phyloP scores from a whole-genome alignment of 2,113 vertebrate species.

The Cairina moschata region DNA sequence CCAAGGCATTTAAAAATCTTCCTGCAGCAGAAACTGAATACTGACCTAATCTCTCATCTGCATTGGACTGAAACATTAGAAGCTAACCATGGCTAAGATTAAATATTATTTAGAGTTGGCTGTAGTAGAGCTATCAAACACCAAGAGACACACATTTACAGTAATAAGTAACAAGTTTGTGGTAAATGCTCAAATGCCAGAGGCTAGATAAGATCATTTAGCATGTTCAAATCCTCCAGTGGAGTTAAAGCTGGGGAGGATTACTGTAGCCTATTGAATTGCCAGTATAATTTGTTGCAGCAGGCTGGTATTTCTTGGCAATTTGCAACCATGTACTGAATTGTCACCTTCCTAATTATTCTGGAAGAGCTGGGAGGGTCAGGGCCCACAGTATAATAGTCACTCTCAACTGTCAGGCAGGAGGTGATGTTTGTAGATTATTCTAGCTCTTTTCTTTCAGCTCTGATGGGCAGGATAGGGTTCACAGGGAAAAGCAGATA shows the following conservation, averaged over 20 bases:
- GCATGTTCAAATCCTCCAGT: not conserved
- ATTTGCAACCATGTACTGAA: not conserved
- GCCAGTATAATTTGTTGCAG: not conserved
- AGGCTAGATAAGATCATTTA: not conserved
- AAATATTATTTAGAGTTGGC: not conserved
- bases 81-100: not conserved
- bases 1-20: not conserved
- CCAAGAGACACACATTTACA: not conserved
- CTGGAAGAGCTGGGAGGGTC: not conserved
- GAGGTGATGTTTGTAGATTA: not conserved
- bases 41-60: not conserved
- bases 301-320: not conserved
- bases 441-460: not conserved
- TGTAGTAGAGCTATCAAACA: not conserved
- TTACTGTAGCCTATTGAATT: not conserved
- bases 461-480: not conserved
- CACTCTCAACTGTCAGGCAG: not conserved
- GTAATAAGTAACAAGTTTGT: not conserved
- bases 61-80: not conserved
- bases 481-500: not conserved
- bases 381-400: not conserved
- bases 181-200: not conserved
- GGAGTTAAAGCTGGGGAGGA: not conserved
- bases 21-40: not conserved
- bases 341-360: not conserved